These are phyloP conservation scores for Marmota monax DNA, from an alignment of 2,113 vertebrate genomes.

Conservation along the genomic window DNA sequence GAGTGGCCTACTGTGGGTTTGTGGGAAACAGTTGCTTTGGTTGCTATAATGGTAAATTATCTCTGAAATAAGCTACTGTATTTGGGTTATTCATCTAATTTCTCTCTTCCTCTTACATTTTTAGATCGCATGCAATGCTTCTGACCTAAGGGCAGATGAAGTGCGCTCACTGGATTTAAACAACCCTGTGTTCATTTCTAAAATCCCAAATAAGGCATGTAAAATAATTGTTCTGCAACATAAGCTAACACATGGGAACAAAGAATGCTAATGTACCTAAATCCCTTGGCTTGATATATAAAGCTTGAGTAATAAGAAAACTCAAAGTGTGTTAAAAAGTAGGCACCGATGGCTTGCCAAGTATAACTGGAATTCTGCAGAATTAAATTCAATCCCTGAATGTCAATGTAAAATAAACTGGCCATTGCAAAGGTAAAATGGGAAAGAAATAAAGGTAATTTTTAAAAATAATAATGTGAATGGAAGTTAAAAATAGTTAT, in stretches of 20 bases:
- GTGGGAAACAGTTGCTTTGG: not conserved
- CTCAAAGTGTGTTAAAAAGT: not conserved
- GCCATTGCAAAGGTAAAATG: not conserved
- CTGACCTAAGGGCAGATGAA: constrained; percentile 46
- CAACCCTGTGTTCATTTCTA: constrained; percentile 32
- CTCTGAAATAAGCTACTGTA: constrained; percentile 56
- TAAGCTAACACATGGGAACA: not conserved
- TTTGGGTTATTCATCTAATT: constrained; percentile 60
- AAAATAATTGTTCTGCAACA: not conserved
- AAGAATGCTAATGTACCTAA: constrained; percentile 30
- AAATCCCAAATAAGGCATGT: not conserved
- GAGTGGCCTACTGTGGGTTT: not conserved
- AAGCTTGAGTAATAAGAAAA: constrained; percentile 37
- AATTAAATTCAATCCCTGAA: constrained; percentile 6
- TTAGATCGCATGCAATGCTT: constrained; percentile 28
- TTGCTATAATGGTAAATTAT: constrained; percentile 49
- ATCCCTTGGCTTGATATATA: not conserved
- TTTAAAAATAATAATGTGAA: not conserved
- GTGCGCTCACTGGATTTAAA: not conserved
- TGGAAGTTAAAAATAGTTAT: not conserved
- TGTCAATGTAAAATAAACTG: not conserved
- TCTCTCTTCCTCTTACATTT: constrained; percentile 40
- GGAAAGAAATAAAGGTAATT: not conserved
- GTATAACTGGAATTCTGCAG: not conserved
- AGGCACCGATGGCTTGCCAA: not conserved